A percentile compares a stretch with the other conserved stretches of the same genome.
Conservation (phyloP, 2,113 vertebrate genomes). For the Pungitius pungitius region DNA sequence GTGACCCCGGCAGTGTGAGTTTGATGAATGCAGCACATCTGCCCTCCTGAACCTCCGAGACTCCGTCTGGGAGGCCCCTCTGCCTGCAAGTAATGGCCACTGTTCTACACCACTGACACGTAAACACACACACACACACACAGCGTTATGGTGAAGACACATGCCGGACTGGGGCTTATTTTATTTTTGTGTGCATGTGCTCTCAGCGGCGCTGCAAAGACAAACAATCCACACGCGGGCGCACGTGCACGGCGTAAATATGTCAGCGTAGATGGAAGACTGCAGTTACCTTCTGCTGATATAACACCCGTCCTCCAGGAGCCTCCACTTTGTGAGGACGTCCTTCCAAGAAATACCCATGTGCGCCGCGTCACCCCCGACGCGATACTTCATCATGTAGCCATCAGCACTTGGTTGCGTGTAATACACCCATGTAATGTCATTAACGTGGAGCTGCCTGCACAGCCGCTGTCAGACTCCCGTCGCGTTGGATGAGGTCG, state of each 20-base stretch:
- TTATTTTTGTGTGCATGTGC: constrained; percentile 16
- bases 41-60: constrained; percentile 87
- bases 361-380: constrained; percentile 19
- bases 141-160: neutral
- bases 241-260: constrained; percentile 33
- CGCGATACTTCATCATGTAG: constrained; percentile 62
- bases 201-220: constrained; percentile 9
- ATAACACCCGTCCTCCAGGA: constrained; percentile 13
- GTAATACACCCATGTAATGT: constrained; percentile 61
- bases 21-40: constrained; percentile 92
- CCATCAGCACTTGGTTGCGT: constrained; percentile 46
- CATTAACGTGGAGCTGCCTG: constrained; percentile 59
- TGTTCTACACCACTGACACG: constrained; percentile 83
- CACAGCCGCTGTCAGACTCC: constrained; percentile 29
- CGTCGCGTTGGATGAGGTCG: constrained; percentile 23
- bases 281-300: constrained; percentile 45
- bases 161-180: constrained; percentile 19
- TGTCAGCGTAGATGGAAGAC: constrained; percentile 56
- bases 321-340: constrained; percentile 39
- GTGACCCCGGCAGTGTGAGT: constrained; percentile 84
- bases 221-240: constrained; percentile 12
- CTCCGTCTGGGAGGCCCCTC: constrained; percentile 83
- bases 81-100: constrained; percentile 85
- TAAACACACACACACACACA: constrained; percentile 57
- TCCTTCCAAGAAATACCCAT: constrained; percentile 52